These are phyloP conservation scores for Neodontobutis hainanensis DNA, from an alignment of 2,113 vertebrate species.

Conservation along the genomic window DNA sequence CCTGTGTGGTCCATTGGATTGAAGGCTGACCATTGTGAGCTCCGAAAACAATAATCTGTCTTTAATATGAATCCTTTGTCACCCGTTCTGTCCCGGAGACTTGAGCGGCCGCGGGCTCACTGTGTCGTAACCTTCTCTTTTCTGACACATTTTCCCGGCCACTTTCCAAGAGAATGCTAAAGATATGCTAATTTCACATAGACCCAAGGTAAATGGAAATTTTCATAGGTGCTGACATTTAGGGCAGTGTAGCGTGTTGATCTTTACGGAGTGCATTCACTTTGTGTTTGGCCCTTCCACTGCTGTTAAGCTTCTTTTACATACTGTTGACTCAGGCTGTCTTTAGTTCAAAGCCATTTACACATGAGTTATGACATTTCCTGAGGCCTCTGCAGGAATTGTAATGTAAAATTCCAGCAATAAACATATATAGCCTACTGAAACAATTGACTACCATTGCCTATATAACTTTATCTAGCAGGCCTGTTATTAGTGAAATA, in stretches of 20 bases:
- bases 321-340: background rate
- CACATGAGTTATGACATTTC: background rate
- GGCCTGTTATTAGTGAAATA: background rate
- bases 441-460: too few relatives aligned
- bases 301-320: conserved; percentile 21
- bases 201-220: conserved; percentile 28
- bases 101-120: background rate
- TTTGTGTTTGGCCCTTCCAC: background rate
- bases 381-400: background rate
- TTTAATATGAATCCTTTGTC: conserved; percentile 63
- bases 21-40: conserved; percentile 50
- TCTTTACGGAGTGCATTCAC: conserved; percentile 23
- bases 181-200: conserved; percentile 34
- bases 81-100: conserved; percentile 20
- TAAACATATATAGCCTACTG: too few relatives aligned
- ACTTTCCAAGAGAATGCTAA: conserved; percentile 33
- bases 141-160: conserved; percentile 19
- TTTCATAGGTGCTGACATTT: conserved; percentile 50
- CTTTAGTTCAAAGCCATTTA: background rate
- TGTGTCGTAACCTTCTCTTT: conserved; percentile 20
- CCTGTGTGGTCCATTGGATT: conserved; percentile 59
- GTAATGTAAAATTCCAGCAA: background rate
- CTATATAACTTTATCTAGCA: too few relatives aligned
- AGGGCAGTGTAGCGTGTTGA: conserved; percentile 35
- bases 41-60: conserved; percentile 63